Base-by-base conservation (phyloP, 2,113 vertebrate genomes). In the Oplegnathus fasciatus region DNA sequence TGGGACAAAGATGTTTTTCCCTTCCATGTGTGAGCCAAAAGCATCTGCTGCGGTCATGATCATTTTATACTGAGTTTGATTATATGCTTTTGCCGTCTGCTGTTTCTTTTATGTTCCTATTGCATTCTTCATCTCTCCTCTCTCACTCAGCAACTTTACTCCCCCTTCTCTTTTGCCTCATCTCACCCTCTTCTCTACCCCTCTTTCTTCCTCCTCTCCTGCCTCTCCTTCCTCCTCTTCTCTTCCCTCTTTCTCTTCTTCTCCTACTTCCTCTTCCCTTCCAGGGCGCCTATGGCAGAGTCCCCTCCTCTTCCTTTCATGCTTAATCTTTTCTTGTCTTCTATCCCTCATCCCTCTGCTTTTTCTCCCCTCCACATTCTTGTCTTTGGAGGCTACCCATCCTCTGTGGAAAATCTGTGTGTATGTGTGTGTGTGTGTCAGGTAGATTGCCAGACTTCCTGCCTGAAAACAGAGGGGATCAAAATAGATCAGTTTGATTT, bases 401-500 rank as follows among this genome's bases (percentile, higher is more conserved):
- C 34, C 57, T 74, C 40, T 72, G 42, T 78, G 57, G n/a, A 55
- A 67, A 80, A 18, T n/a, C 26, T 64, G 48, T 78, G 40, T 61
- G n/a, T 55, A 44, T 64, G 46, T 58, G 34, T 71, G 24, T 62
- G 70, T 44, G 70, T 85, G 57, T 66, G 48, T 24, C 54, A 67
- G 37, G 28, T 46, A 78, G 60, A 65, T 75, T 78, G 65, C 72
- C 67, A 86, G 67, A 84, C 78, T 75, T 86, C 80, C 72, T 84
- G 64, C 48, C 52, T 75, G 82, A 80, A 83, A 87, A 84, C 75
- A 54, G 73, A 65, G 18, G 30, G 64, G 50, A 83, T 91, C 84
- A 88, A 82, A 90, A 81, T 84, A 91, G 82, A 91, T 80, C 50
- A 60, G 70, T 76, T 82, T 84, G 80, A 84, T 88, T 84, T 88